Evolutionary conservation across 1,140 invertebrate species (phyloP), one percentile per base, ranked within the genome.

Genomic region (Brachionus koreanus): DNA sequence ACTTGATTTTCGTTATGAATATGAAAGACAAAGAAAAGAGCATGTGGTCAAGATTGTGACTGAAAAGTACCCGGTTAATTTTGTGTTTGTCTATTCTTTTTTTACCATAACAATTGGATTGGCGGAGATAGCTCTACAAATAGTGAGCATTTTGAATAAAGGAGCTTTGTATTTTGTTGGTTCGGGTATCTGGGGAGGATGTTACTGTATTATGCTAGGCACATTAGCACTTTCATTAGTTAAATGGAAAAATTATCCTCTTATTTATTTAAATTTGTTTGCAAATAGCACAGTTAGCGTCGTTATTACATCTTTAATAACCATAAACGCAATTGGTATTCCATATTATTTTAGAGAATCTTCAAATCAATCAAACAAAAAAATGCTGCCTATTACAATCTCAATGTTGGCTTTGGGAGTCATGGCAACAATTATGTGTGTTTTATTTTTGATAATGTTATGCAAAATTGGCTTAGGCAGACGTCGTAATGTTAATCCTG

Each of bases 101-200:
- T 1, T 10, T 3, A 10, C 42, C 2, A 74, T 74, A 19, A 19
- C 42, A 19, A 49, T 74, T 10, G 69, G n/a, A 23, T 7, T 74
- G 29, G 69, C 69, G 39, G n/a, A 49, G 29, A 74, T 74, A 13
- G 69, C 35, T 25, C n/a, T 74, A 13, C 69, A 74, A 25, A 74
- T 74, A 10, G 69, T 49, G 10, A 12, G 10, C 13, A 74, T 74
- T 19, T 7, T 74, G 5, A 23, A 19, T 23, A 74, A 74, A 74
- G 69, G 69, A 10, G 39, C 69, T 42, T 39, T 42, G 2, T 74
- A 43, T 74, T 42, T 12, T 23, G 16, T 74, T 74, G 69, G 69
- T 49, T 13, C 37, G 10, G 69, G 69, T 25, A 74, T 74, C 10
- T 74, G 69, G 69, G 69, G 33, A 7, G 69, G 69, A 10, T 6